Conservation (phyloP, 2,113 vertebrate species). For the Osmerus eperlanus region DNA sequence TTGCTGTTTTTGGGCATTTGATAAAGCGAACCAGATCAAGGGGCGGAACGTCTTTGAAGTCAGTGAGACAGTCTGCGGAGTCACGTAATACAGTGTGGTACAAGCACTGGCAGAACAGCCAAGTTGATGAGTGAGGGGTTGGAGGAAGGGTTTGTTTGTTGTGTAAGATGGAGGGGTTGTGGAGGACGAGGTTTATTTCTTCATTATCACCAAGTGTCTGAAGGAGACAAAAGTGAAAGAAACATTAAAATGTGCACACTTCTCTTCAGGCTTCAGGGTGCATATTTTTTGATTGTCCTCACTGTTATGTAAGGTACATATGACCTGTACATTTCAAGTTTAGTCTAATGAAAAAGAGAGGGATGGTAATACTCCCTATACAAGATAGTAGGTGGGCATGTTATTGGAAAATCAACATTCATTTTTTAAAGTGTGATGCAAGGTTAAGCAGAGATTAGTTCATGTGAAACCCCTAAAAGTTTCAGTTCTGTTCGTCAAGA, state of each 20-base stretch:
- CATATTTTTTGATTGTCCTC: too few relatives aligned
- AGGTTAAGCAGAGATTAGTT: too few relatives aligned
- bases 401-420: background rate
- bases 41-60: conserved; percentile 58
- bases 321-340: too few relatives aligned
- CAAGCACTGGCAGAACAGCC: background rate
- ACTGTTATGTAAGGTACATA: too few relatives aligned
- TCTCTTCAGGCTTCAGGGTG: too few relatives aligned
- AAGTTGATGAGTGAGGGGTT: conserved; percentile 6
- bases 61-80: background rate
- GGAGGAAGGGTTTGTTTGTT: conserved; percentile 20
- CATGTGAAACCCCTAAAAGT: too few relatives aligned
- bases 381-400: too few relatives aligned
- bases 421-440: background rate
- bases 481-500: too few relatives aligned
- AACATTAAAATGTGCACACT: background rate
- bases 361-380: too few relatives aligned
- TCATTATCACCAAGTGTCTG: conserved; percentile 68
- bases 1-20: conserved; percentile 99
- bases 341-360: too few relatives aligned
- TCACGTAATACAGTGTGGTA: conserved; percentile 16
- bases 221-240: conserved; percentile 28
- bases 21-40: conserved; percentile 58
- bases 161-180: conserved; percentile 1
- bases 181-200: conserved; percentile 53